Conservation (phyloP, 2,113 vertebrate genomes). For the Trogon melanurus region DNA sequence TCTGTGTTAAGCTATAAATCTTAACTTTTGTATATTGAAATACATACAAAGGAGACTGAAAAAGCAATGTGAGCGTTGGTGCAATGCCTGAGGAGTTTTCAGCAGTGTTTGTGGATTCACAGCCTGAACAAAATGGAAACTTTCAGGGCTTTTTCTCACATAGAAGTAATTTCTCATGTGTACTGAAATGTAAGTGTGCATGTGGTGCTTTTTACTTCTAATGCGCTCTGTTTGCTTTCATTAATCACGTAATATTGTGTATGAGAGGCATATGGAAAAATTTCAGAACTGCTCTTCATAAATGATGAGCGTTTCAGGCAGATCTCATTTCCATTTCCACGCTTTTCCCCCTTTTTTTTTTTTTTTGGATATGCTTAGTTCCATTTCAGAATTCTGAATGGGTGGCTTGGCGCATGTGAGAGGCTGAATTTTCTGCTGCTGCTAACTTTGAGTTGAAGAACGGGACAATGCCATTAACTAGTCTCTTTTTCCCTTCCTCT, state of each 20-base stretch:
- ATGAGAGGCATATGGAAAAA: not conserved
- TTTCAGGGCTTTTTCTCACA: not conserved
- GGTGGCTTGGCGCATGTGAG: not conserved
- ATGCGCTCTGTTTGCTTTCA: not conserved
- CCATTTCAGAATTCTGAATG: not conserved
- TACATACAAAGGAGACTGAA: not conserved
- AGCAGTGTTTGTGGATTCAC: not conserved
- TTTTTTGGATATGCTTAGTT: not conserved
- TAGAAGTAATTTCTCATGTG: not conserved
- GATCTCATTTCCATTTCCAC: not conserved
- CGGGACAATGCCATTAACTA: not conserved
- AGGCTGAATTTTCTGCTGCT: not conserved
- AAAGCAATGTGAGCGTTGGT: not conserved
- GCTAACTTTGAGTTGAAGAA: too few species aligned
- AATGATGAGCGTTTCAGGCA: not conserved
- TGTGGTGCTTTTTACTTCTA: not conserved
- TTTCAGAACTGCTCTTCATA: not conserved
- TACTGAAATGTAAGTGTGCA: not conserved
- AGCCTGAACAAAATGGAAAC: not conserved
- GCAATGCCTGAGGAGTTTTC: not conserved
- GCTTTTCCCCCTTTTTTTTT: not conserved
- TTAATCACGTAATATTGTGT: not conserved
- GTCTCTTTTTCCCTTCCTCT: too few species aligned
- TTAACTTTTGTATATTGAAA: not conserved
- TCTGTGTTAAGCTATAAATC: not conserved